Evolutionary conservation across 2,888 invertebrate species (phyloP).

Genomic region (Perdita meconis): DNA sequence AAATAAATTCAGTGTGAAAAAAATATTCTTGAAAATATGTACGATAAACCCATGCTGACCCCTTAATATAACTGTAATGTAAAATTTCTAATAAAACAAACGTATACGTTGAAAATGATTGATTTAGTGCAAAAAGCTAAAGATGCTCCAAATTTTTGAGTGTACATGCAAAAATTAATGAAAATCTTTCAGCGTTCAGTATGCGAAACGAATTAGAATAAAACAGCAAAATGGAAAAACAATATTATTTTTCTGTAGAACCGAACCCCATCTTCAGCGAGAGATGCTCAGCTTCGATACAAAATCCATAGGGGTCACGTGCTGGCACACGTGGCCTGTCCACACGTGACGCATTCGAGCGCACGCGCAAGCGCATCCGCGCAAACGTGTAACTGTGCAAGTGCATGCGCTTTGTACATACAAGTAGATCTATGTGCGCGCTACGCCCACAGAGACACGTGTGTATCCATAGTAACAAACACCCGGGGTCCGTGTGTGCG

Average conservation of each 20-base stretch:
- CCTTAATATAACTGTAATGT: no score
- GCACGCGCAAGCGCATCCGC: conserved; percentile 63
- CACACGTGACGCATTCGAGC: conserved; percentile 63
- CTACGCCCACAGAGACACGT: conserved; percentile 58
- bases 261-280: conserved; percentile 71
- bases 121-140: no score
- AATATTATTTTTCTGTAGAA: conserved; percentile 74
- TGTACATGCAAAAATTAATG: no score
- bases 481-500: conserved; percentile 34
- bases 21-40: no score
- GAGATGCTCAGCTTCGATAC: conserved; percentile 66
- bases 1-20: no score
- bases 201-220: neutral
- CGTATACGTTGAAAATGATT: no score
- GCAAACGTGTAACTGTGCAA: conserved; percentile 66
- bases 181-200: neutral
- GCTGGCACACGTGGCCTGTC: conserved; percentile 75
- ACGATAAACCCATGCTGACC: no score
- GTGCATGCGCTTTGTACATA: conserved; percentile 49
- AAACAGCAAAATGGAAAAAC: conserved; percentile 72
- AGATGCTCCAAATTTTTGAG: no score
- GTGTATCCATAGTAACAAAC: conserved; percentile 53
- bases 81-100: no score
- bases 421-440: conserved; percentile 42
- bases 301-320: conserved; percentile 73